Percentiles rank a stretch among this genome's conserved stretches.
These are phyloP conservation scores for Lytechinus variegatus DNA, from an alignment of 35 echinoderm and acorn worm species.

Conservation along the genomic window DNA sequence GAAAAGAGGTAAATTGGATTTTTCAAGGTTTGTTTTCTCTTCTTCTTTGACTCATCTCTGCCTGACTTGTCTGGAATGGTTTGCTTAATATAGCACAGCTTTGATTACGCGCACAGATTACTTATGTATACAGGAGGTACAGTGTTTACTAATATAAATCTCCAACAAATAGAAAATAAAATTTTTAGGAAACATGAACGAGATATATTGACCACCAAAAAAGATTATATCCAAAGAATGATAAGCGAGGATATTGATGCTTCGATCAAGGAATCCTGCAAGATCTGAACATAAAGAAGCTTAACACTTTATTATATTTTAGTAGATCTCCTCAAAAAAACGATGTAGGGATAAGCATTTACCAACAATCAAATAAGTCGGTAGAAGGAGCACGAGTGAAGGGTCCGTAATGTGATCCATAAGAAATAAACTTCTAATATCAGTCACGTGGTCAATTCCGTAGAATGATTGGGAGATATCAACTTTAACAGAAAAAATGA, in stretches of 20 bases:
- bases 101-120: neutral
- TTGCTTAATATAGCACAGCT: neutral
- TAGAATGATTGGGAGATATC: too few species aligned
- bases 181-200: neutral
- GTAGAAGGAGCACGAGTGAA: too few species aligned
- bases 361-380: too few species aligned
- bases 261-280: neutral
- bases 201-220: neutral
- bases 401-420: too few species aligned
- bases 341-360: too few species aligned
- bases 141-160: neutral
- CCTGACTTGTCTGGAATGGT: neutral
- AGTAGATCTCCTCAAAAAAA: neutral
- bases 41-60: neutral
- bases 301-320: neutral
- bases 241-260: neutral
- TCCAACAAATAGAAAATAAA: too few species aligned
- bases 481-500: too few species aligned
- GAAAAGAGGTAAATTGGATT: neutral
- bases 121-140: neutral
- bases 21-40: neutral
- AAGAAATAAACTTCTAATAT: too few species aligned
- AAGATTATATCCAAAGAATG: neutral
- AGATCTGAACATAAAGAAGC: neutral
- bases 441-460: too few species aligned